phyloP scores from a whole-genome alignment of 2,888 invertebrate genomes.

The Matsumyia berberina region DNA sequence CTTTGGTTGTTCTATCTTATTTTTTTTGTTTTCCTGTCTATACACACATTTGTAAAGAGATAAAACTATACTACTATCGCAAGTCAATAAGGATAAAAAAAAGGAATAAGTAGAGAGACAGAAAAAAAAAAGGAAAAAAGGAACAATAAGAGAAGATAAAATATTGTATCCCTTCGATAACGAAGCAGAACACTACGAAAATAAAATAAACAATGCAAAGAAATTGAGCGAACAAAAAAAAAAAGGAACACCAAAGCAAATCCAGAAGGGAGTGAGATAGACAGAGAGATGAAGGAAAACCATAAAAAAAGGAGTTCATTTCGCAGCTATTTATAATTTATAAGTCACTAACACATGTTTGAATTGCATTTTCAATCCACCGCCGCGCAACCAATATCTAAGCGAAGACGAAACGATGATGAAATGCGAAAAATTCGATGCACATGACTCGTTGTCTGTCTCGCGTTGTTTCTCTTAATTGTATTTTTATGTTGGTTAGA shows the following conservation, averaged over 20 bases:
- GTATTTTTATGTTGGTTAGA: constrained; percentile 44
- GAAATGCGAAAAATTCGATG: constrained; percentile 64
- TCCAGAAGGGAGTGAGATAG: neutral
- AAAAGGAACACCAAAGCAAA: constrained; percentile 45
- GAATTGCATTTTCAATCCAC: constrained; percentile 56
- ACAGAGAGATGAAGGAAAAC: constrained; percentile 7
- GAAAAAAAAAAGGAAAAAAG: constrained; percentile 41
- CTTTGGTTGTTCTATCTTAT: constrained; percentile 16
- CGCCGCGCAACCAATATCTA: constrained; percentile 19
- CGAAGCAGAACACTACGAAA: constrained; percentile 63
- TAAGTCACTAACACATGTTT: constrained; percentile 54
- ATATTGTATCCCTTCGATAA: constrained; percentile 64
- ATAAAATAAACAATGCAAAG: constrained; percentile 69
- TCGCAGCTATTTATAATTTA: constrained; percentile 75
- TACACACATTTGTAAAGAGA: constrained; percentile 53
- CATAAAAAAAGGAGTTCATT: constrained; percentile 64
- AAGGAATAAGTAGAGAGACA: neutral
- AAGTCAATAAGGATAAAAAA: constrained; percentile 70
- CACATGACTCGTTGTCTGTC: constrained; percentile 58
- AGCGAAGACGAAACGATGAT: constrained; percentile 40
- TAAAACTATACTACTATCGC: constrained; percentile 50
- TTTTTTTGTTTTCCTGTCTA: constrained; percentile 2
- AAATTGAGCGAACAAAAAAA: constrained; percentile 52
- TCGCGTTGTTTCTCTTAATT: constrained; percentile 39
- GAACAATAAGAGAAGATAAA: constrained; percentile 63